Base-by-base conservation (phyloP, 2,888 invertebrate genomes). In the Hipparchia sbordonii region DNA sequence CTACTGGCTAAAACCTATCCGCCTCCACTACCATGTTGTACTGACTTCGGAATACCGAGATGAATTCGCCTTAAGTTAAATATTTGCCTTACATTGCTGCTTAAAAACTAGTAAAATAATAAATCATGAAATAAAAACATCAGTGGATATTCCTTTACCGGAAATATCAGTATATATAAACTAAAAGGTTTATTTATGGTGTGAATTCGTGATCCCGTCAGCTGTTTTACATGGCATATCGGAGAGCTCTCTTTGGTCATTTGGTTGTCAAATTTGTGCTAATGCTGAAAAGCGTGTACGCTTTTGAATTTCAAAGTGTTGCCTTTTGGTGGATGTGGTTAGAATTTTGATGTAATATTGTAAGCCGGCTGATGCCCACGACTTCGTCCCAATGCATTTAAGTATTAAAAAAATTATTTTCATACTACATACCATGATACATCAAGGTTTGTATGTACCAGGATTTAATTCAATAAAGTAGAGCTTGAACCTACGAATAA, bases 231-330 rank as follows among this genome's bases (percentile, higher is more conserved):
- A 70, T 67, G 57, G 60, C 63, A 63, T 67, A 62, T 66, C 60
- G 63, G 62, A 70, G 70, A 72, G 74, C 72, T 74, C 61, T 67
- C 61, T 70, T 56, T 72, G 70, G 72, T 70, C 67, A 72, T 74
- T 72, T 72, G 70, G 67, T 70, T 74, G 72, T 71, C 70, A 74
- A 72, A 70, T 70, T 63, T 72, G 70, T 72, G 70, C 72, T 74
- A 74, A 74, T 68, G 33, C 57, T 70, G 59, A 74, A 72, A 70
- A 67, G 57, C 59, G 70, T 72, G 62, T 54, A 70, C 56, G 59
- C 52, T 72, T 72, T 72, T 72, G 72, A 74, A 74, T 72, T 67
- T 67, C 65, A 65, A 65, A 65, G 51, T 33, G 52, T 52, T 65
- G 52, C 23, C 23, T 65, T 52, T 51, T 63, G 23, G 23, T 3